A percentile compares a stretch with the other conserved stretches of the same genome.
These are phyloP conservation scores for Rhea pennata DNA, from an alignment of 2,113 vertebrate species.

Conservation along the genomic window DNA sequence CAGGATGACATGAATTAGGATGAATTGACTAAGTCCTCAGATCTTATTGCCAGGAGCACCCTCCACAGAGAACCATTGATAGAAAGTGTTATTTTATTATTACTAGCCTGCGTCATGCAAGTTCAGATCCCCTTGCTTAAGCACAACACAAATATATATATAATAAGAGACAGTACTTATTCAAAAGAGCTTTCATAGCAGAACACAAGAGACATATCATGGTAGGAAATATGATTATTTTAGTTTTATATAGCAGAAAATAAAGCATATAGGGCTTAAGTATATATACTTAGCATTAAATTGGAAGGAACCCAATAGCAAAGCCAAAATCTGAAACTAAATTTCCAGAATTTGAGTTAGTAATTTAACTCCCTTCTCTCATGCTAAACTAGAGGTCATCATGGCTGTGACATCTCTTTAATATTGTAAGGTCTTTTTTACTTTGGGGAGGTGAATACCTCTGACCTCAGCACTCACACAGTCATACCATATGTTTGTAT, in stretches of 20 bases:
- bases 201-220: neutral
- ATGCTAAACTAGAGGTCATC: neutral
- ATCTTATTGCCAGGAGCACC: neutral
- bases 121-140: neutral
- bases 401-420: neutral
- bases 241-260: neutral
- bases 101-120: neutral
- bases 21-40: neutral
- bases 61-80: neutral
- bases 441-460: neutral
- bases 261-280: neutral
- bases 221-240: neutral
- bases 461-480: neutral
- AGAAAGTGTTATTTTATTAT: neutral
- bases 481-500: neutral
- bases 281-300: neutral
- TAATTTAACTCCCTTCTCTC: neutral
- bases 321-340: neutral
- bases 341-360: neutral
- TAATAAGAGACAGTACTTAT: neutral
- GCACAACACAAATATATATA: neutral
- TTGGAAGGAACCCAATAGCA: neutral
- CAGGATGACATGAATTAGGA: neutral
- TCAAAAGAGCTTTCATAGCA: neutral
- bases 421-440: neutral